Conservation (phyloP, 1,140 invertebrate species). For the Sycophaga agraensis region DNA sequence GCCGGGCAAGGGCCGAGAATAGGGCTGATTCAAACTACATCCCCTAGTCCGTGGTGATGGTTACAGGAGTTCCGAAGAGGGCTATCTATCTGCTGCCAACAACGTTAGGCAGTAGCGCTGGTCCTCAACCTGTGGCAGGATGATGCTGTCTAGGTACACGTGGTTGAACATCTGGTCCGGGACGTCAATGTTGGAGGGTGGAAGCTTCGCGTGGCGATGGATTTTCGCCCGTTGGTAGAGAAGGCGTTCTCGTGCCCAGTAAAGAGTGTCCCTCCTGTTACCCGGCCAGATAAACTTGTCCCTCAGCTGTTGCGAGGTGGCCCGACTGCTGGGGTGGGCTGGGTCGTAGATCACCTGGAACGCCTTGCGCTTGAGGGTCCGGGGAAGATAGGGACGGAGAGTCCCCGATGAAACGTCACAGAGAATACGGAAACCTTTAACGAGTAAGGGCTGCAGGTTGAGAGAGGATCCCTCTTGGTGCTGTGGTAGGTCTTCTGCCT, state of each 20-base stretch:
- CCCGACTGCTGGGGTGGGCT: neutral
- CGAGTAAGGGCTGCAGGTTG: neutral
- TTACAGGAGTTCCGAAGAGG: constrained; percentile 38
- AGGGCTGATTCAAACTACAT: neutral
- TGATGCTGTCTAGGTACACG: constrained; percentile 47
- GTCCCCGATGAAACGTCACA: neutral
- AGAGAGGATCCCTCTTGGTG: neutral
- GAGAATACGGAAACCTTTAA: neutral
- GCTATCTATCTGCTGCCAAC: constrained; percentile 44
- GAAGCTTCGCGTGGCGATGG: constrained; percentile 18
- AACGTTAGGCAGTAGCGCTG: constrained; percentile 50
- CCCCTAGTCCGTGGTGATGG: constrained; percentile 16
- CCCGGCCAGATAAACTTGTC: constrained; percentile 26
- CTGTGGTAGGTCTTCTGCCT: constrained; percentile 18
- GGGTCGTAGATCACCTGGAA: neutral
- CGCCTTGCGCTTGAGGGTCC: neutral
- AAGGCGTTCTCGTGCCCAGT: constrained; percentile 28
- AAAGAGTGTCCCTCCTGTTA: constrained; percentile 20
- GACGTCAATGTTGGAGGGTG: neutral
- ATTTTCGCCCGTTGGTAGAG: constrained; percentile 36
- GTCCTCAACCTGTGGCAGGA: constrained; percentile 48
- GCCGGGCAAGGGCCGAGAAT: neutral
- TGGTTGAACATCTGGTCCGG: constrained; percentile 37
- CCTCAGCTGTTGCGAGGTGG: neutral
- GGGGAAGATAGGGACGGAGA: neutral